Base-by-base conservation (phyloP, 2,888 invertebrate genomes). In the Emesis furor region DNA sequence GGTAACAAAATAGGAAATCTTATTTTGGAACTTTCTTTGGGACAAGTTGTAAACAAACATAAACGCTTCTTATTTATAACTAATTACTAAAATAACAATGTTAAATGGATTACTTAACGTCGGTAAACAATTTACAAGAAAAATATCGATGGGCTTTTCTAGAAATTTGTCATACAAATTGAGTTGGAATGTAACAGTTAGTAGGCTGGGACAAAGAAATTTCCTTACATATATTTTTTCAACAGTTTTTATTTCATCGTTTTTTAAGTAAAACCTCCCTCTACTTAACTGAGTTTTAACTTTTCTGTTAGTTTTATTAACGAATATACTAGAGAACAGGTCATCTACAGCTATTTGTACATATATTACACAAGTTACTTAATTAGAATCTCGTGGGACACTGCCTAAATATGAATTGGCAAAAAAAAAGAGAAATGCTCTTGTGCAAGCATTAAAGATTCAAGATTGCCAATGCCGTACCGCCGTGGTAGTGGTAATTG, bases 401-500 rank as follows among this genome's bases (percentile, higher is more conserved):
- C n/a, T n/a, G 8, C 8, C 8, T 10, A 46, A 37, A 35, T n/a
- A 14, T 10, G 37, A 2, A 46, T 59, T 62, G 24, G 10, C 14
- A 24, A 65, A 39, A 8, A 37, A 37, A 71, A 30, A 14, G n/a
- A 39, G 30, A 71, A 42, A 76, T 78, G 76, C 51, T 79, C 7
- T 24, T n/a, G n/a, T n/a, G n/a, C n/a, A n/a, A n/a, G n/a, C n/a
- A n/a, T n/a, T n/a, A n/a, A n/a, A n/a, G n/a, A n/a, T n/a, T n/a
- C n/a, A n/a, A n/a, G n/a, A n/a, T n/a, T n/a, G n/a, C n/a, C n/a
- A n/a, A n/a, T n/a, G n/a, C n/a, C n/a, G n/a, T n/a, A n/a, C n/a
- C n/a, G n/a, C n/a, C n/a, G n/a, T n/a, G n/a, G n/a, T n/a, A n/a
- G n/a, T n/a, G n/a, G n/a, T n/a, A n/a, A n/a, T n/a, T n/a, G n/a